These are phyloP conservation scores for Dunckerocampus dactyliophorus DNA, from an alignment of 2,113 vertebrate genomes.

Conservation along the genomic window DNA sequence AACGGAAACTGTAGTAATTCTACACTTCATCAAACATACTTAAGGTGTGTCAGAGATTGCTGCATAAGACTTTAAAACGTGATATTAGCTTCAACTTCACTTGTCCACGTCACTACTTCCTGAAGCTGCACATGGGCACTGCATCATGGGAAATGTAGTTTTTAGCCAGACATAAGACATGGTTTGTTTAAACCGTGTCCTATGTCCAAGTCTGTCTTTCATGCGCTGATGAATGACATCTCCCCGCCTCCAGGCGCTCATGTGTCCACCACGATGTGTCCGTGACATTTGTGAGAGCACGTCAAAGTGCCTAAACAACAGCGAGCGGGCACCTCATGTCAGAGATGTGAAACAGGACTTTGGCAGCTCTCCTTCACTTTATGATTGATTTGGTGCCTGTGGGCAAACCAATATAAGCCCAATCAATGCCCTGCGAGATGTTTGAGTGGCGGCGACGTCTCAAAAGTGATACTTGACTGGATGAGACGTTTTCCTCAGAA, in stretches of 20 bases:
- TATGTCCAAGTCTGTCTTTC: background rate
- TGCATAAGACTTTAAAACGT: no score
- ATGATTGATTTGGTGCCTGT: conserved; percentile 60
- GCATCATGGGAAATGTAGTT: no score
- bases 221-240: conserved; percentile 17
- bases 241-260: conserved; percentile 26
- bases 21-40: no score
- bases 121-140: no score
- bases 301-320: conserved; percentile 48
- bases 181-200: background rate
- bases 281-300: conserved; percentile 50
- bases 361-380: conserved; percentile 43
- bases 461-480: conserved; percentile 47
- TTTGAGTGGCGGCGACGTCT: conserved; percentile 36
- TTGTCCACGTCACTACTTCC: no score
- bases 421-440: conserved; percentile 51
- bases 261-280: conserved; percentile 28
- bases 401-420: conserved; percentile 55
- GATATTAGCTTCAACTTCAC: no score
- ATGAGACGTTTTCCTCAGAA: conserved; percentile 48
- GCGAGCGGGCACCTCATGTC: conserved; percentile 27
- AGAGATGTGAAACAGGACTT: conserved; percentile 52
- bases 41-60: no score
- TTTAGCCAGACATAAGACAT: background rate
- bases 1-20: no score